Base-by-base conservation (phyloP, 2,797 vertebrate genomes). In the Silurus lanzhouensis region DNA sequence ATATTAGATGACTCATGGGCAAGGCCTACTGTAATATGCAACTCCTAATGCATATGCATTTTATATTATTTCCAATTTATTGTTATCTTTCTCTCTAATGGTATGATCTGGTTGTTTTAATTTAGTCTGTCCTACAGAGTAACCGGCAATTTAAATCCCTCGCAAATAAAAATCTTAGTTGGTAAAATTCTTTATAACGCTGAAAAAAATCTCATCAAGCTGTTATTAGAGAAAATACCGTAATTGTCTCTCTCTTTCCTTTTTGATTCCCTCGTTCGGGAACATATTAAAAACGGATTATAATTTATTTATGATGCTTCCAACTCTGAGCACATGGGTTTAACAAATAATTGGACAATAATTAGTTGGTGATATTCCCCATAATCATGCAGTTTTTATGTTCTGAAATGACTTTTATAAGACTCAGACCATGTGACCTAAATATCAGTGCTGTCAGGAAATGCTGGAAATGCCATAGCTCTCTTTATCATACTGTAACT, bases 341-440 rank as follows among this genome's bases (percentile, higher is more conserved):
- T 63, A 63, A 79, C 22, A 79, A 79, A 63, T 48, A 79, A 64
- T 46, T 79, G 60, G 38, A 22, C 22, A 79, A 79, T 46, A 79
- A 46, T n/a, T 63, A 25, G 46, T 63, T 13, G 44, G 58, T 63
- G 38, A 61, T 60, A 14, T 44, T 78, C 2, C 58, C 31, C 6
- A 25, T 25, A 63, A 63, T 63, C 17, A 77, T 31, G 6, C 19
- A 44, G 19, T 31, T n/a, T 79, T 63, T 79, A 31, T n/a, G 12
- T 46, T n/a, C 38, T 46, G 57, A 85, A 66, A 77, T 84, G 79
- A 79, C 52, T 82, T 82, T 81, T 85, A 68, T 78, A 77, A 84
- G 70, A 85, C 76, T 63, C 75, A n/a, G 6, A 68, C 52, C 76
- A 84, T 66, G 44, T 8, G 22, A 85, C 85, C 81, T 48, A 52